A percentile compares a stretch with the other conserved stretches of the same genome.
These are phyloP conservation scores for Litocranius walleri DNA, from an alignment of 2,113 vertebrate species.

Conservation along the genomic window DNA sequence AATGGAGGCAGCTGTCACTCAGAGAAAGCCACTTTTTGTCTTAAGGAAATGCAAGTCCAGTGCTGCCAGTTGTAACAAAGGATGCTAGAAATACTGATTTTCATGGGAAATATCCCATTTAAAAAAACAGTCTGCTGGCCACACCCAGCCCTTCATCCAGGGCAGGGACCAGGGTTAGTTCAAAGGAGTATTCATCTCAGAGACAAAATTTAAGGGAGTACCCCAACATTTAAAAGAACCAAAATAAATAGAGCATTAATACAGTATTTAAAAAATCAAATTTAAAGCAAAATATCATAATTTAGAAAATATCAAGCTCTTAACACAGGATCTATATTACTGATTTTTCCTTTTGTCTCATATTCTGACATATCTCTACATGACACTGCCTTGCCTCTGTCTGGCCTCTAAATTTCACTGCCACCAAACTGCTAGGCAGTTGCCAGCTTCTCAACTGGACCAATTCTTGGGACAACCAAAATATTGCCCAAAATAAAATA, in stretches of 20 bases:
- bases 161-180: neutral
- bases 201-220: neutral
- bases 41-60: neutral
- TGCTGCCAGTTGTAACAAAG: neutral
- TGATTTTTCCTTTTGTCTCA: neutral
- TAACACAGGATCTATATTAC: neutral
- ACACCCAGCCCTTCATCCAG: neutral
- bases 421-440: neutral
- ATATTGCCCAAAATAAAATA: neutral
- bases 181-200: neutral
- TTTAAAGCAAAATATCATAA: neutral
- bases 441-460: neutral
- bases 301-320: neutral
- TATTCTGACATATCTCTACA: fast-evolving
- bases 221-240: neutral
- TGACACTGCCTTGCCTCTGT: neutral
- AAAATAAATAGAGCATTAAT: neutral
- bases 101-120: neutral
- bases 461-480: neutral
- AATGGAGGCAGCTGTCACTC: neutral
- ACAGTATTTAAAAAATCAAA: neutral
- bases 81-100: neutral
- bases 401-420: neutral
- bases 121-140: neutral
- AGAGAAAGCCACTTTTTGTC: neutral